A percentile compares a stretch with the other conserved stretches of the same genome.
phyloP scores from a whole-genome alignment of 2,797 vertebrate genomes.

The Synanceia verrucosa region DNA sequence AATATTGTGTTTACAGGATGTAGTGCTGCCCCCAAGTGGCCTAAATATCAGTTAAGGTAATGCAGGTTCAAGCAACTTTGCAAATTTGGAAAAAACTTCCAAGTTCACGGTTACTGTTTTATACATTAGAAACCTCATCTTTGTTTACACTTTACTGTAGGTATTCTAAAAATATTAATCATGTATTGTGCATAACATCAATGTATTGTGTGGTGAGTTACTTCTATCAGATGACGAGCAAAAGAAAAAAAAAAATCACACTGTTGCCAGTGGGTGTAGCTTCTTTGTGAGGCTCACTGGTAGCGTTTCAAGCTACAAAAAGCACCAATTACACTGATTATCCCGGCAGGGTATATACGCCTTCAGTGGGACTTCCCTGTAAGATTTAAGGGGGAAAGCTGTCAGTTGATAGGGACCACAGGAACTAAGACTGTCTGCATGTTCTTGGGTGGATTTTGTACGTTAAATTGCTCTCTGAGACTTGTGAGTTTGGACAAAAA shows the following conservation, averaged over 20 bases:
- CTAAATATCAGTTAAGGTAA: background rate
- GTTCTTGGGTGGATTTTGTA: slow-evolving; percentile 37
- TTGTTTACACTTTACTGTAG: background rate
- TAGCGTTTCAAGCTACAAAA: background rate
- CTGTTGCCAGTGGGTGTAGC: background rate
- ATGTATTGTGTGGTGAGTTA: background rate
- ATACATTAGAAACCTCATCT: background rate
- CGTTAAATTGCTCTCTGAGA: slow-evolving; percentile 49
- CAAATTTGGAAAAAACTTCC: background rate
- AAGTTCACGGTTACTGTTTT: background rate
- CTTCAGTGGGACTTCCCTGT: background rate
- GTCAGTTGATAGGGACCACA: slow-evolving; percentile 12
- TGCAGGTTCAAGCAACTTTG: background rate
- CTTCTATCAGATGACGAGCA: background rate
- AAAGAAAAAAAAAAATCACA: background rate
- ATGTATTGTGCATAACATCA: too few relatives aligned
- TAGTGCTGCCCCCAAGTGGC: background rate
- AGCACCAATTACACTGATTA: background rate
- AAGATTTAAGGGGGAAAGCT: slow-evolving; percentile 1
- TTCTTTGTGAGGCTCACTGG: background rate
- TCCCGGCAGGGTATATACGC: background rate
- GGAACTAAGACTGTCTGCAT: slow-evolving; percentile 1
- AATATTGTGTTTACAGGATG: background rate
- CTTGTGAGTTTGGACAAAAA: background rate
- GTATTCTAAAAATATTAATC: background rate